phyloP scores from a whole-genome alignment of 1,140 invertebrate species.

The Epicauta chinensis region DNA sequence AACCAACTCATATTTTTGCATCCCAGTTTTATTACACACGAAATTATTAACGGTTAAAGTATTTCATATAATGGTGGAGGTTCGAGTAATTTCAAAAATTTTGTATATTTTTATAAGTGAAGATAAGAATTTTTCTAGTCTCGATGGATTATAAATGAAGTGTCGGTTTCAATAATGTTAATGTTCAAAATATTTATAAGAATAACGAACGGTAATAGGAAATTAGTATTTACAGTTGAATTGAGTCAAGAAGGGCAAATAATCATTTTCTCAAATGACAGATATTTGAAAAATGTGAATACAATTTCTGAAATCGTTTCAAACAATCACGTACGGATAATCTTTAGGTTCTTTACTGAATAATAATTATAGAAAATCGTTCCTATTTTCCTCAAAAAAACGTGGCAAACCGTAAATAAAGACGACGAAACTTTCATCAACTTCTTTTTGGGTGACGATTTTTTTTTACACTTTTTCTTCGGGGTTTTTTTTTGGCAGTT shows the following conservation, averaged over 20 bases:
- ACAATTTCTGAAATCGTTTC: constrained; percentile 15
- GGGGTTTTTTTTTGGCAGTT: constrained; percentile 7
- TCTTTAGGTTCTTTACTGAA: constrained; percentile 13
- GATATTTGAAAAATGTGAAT: constrained; percentile 14
- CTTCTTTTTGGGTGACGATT: neutral
- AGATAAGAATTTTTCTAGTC: too few species aligned
- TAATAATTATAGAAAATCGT: constrained; percentile 16
- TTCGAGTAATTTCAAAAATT: constrained; percentile 7
- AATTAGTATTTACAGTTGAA: constrained; percentile 9
- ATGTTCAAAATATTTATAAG: constrained; percentile 3
- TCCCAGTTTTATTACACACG: neutral
- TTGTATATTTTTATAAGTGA: neutral
- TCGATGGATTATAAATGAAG: neutral
- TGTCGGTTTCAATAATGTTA: constrained; percentile 4
- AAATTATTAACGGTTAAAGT: too few species aligned
- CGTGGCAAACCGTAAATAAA: constrained; percentile 17
- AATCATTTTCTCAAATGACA: constrained; percentile 11
- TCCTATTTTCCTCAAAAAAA: neutral
- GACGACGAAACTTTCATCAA: constrained; percentile 16
- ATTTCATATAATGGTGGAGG: too few species aligned
- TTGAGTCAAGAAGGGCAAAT: neutral
- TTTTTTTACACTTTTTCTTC: too few species aligned
- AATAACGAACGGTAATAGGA: constrained; percentile 8
- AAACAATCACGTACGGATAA: constrained; percentile 11
- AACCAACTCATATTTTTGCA: constrained; percentile 1